Evolutionary conservation across 2,113 vertebrate species (phyloP), one percentile per base, ranked within the genome.

Genomic region (Perca schrenkii): DNA sequence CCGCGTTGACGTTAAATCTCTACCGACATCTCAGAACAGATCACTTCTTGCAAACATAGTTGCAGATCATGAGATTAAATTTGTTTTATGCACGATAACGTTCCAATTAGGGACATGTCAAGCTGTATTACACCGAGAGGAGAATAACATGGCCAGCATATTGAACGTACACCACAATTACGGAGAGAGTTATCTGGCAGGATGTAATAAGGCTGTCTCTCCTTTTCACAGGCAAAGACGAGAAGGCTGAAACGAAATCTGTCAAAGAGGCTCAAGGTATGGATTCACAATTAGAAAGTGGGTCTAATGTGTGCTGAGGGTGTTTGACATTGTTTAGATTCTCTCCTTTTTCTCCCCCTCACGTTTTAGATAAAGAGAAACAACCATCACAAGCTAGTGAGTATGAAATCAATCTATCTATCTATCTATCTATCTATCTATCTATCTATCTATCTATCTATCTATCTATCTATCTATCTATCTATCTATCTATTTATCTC

Each of bases 221-320:
- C 2, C 40, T 43, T 43, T 43, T 43, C 31, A 3, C 90, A 93
- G 93, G 75, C 68, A 90, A 83, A 86, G 22, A 66, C 16, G 83
- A 74, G 12, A 84, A 79, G 73, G 61, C 77, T 14, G 87, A 88
- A 19, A 91, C 81, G 36, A 92, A 89, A 60, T 43, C 83, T 21
- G 68, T 56, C 16, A 92, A 89, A 71, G 83, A 90, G 53, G 28
- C 77, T 83, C n/a, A 79, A 92, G 92, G 94, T 94, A 66, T 21
- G 84, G 1, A 34, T 19, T 11, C 10, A 8, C 10, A 6, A 13
- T 22, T 0, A 58, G 50, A 53, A n/a, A 19, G 2, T 43, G 13
- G 52, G 47, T 43, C 43, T 13, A 8, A 61, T 46, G 10, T 28
- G 53, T 31, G 53, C 1, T 21, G 1, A 8, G 1, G n/a, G 19